Evolutionary conservation across 1,140 invertebrate genomes (phyloP).

Genomic region (Eulimnadia texana): DNA sequence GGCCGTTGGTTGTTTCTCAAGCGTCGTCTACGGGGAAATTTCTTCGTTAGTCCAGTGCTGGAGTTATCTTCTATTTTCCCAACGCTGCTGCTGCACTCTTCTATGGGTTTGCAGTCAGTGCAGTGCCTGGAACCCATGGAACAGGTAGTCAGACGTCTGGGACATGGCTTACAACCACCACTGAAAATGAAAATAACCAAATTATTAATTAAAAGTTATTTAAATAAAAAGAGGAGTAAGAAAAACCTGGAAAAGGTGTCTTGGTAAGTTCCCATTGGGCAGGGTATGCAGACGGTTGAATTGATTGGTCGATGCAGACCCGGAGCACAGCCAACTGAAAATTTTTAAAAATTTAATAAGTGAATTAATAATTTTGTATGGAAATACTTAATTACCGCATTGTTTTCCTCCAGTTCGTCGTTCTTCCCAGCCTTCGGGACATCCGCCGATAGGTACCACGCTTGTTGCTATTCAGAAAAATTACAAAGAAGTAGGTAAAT

Average conservation of each 20-base stretch:
- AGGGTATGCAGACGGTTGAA: constrained; percentile 15
- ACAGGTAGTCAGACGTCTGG: constrained; percentile 11
- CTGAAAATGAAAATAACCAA: not conserved
- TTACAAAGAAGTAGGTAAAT: not conserved
- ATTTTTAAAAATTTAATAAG: not conserved
- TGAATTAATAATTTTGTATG: too few relatives aligned
- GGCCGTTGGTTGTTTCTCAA: not conserved
- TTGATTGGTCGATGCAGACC: constrained; percentile 13
- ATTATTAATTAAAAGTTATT: not conserved
- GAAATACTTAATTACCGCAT: too few relatives aligned
- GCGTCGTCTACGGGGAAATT: not conserved
- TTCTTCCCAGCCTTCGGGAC: constrained; percentile 11
- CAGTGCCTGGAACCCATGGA: constrained; percentile 12
- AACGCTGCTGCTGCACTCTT: constrained; percentile 3
- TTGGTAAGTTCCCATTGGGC: constrained; percentile 14
- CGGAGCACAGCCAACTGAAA: constrained; percentile 13
- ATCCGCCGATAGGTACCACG: constrained; percentile 11
- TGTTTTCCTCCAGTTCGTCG: constrained; percentile 12
- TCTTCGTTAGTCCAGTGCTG: not conserved
- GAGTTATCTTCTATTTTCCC: not conserved
- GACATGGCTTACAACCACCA: constrained; percentile 12
- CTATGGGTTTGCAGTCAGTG: constrained; percentile 13
- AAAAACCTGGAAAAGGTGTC: constrained; percentile 12
- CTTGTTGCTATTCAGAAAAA: constrained; percentile 1
- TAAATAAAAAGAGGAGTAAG: not conserved